phyloP scores from a whole-genome alignment of 2,888 invertebrate genomes.

The Lobophora halterata region DNA sequence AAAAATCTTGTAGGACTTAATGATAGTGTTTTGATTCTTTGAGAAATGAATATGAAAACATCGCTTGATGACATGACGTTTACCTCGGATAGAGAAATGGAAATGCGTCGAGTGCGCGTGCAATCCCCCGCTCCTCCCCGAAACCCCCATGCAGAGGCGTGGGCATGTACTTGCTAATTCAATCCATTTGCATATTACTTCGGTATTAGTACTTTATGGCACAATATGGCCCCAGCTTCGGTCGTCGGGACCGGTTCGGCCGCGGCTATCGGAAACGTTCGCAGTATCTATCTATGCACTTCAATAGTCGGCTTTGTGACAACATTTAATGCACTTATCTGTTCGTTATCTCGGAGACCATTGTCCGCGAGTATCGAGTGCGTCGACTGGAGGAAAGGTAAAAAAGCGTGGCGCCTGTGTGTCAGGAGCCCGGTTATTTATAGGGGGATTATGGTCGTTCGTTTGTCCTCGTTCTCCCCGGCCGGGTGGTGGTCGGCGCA shows the following conservation, averaged over 20 bases:
- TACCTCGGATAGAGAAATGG: constrained; percentile 21
- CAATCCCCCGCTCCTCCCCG: constrained; percentile 7
- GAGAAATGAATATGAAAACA: no score
- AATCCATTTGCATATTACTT: constrained; percentile 28
- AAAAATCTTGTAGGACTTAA: no score
- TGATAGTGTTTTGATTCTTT: no score
- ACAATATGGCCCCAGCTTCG: constrained; percentile 17
- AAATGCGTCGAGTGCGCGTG: constrained; percentile 16
- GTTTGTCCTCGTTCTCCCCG: constrained; percentile 40
- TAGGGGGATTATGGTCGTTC: constrained; percentile 51
- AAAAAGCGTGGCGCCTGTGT: constrained; percentile 69
- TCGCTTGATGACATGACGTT: constrained; percentile 21
- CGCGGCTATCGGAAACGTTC: constrained; percentile 24
- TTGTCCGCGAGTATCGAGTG: constrained; percentile 46
- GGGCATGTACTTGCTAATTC: constrained; percentile 17
- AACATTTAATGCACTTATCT: constrained; percentile 30
- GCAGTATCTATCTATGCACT: constrained; percentile 18
- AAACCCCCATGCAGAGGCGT: not conserved
- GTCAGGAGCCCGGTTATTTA: constrained; percentile 68
- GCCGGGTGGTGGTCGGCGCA: constrained; percentile 24
- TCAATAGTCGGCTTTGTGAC: constrained; percentile 23
- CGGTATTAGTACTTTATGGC: constrained; percentile 20
- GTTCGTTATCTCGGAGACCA: constrained; percentile 23
- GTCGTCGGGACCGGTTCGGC: constrained; percentile 19
- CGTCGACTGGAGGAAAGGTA: constrained; percentile 33